Evolutionary conservation across 2,888 invertebrate species (phyloP).

Genomic region (Ochropleura leucogaster): DNA sequence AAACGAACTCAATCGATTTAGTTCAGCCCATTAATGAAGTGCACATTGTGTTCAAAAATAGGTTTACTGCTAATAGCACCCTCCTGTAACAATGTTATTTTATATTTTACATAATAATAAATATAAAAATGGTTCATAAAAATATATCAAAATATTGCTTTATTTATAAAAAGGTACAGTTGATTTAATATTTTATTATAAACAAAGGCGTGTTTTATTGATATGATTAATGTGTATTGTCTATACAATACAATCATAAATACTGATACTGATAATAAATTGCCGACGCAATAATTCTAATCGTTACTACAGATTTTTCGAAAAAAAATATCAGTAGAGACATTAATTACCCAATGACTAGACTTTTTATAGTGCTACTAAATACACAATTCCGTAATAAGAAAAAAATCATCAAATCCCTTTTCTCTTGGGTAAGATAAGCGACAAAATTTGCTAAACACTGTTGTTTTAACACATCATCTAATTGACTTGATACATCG

Average conservation of each 20-base stretch:
- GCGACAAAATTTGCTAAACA: neutral
- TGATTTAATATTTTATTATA: slow-evolving; percentile 14
- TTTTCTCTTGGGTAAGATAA: neutral
- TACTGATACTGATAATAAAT: slow-evolving; percentile 22
- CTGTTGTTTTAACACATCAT: neutral
- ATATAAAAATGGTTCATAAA: neutral
- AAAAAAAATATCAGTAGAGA: slow-evolving; percentile 19
- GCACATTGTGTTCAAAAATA: slow-evolving; percentile 56
- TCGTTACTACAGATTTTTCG: slow-evolving; percentile 16
- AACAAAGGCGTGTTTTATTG: slow-evolving; percentile 24
- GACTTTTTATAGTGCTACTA: neutral
- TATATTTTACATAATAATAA: neutral
- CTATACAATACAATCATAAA: slow-evolving; percentile 5
- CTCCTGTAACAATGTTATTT: slow-evolving; percentile 15
- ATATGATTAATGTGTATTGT: slow-evolving; percentile 5
- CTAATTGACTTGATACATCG: neutral
- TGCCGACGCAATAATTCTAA: slow-evolving; percentile 52
- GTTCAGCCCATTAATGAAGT: slow-evolving; percentile 51
- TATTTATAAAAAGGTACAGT: neutral
- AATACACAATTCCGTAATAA: neutral
- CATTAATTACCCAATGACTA: slow-evolving; percentile 9
- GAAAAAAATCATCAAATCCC: neutral
- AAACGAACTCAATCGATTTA: slow-evolving; percentile 64
- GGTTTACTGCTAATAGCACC: slow-evolving; percentile 32
- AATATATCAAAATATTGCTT: neutral